Base-by-base conservation (phyloP, 2,797 vertebrate species). In the Lutjanus campechanus region DNA sequence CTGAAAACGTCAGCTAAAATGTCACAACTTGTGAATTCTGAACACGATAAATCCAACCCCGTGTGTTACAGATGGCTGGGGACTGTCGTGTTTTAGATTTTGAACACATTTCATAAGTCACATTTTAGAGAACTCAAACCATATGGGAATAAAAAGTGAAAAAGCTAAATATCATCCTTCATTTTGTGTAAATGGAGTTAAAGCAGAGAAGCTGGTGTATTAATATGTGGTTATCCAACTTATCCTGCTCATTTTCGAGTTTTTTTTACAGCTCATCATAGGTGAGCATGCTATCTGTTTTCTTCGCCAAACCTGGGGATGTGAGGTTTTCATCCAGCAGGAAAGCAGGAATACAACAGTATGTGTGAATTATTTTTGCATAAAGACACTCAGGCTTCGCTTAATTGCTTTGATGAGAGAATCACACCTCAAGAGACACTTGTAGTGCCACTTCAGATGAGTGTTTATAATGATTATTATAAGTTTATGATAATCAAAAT, bases 391-490 rank as follows among this genome's bases (percentile, higher is more conserved):
- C 17, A 43, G 10, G 43, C 65, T 49, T 73, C 2, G 1, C 17
- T 40, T 47, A 60, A 58, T 70, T 60, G 53, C 50, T 65, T 59
- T 72, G 51, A 70, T 69, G 51, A 79, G 44, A 56, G 36, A 80
- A 50, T 81, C 62, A 55, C 70, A 65, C 36, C 50, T 65, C 25
- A 76, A 68, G 69, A 70, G 6, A 20, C 20, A 5, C 11, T 10
- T 11, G 13, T 50, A 76, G 55, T 40, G 25, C 67, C 60, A 59
- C 73, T 84, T 68, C 22, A 69, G 15, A 44, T 71, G 36, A 79
- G 54, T 67, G 65, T 68, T 58, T 19, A 51, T 58, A n/a, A 65
- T 77, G 61, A 78, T 81, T 68, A 64, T 55, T 25, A 70, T 29
- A 72, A 19, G 5, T 73, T 44, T 41, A 44, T 73, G 55, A 81